Conservation (phyloP, 2,113 vertebrate species). For the Neogobius melanostomus region DNA sequence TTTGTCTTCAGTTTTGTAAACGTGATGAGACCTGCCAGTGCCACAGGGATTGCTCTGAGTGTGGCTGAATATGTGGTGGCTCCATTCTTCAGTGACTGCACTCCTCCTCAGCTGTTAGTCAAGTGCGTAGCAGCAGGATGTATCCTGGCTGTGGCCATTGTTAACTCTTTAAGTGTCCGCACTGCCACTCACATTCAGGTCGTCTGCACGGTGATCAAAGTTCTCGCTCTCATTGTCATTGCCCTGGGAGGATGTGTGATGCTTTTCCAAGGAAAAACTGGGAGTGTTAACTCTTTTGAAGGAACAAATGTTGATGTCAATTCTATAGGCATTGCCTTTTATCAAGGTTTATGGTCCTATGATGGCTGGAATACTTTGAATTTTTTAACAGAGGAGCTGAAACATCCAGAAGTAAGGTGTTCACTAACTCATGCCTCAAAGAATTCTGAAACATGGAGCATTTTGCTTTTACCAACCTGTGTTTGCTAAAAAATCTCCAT, state of each 20-base stretch:
- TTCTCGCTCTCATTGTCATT: slow-evolving; percentile 76
- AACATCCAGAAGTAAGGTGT: slow-evolving; percentile 77
- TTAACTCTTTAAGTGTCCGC: slow-evolving; percentile 81
- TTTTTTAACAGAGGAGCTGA: slow-evolving; percentile 82
- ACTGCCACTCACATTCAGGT: slow-evolving; percentile 76
- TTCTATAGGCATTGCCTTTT: slow-evolving; percentile 79
- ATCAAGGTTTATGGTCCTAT: slow-evolving; percentile 85
- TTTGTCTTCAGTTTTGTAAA: slow-evolving; percentile 76
- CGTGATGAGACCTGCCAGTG: slow-evolving; percentile 78
- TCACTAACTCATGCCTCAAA: not conserved
- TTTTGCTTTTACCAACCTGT: too few species aligned
- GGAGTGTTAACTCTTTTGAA: slow-evolving; percentile 76
- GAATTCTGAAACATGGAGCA: too few species aligned
- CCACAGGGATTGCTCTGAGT: slow-evolving; percentile 78
- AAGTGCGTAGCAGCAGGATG: slow-evolving; percentile 74
- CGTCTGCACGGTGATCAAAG: slow-evolving; percentile 72
- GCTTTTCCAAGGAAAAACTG: slow-evolving; percentile 69
- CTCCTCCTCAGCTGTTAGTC: slow-evolving; percentile 59
- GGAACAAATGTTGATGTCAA: slow-evolving; percentile 64
- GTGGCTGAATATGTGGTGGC: slow-evolving; percentile 79
- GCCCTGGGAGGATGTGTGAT: slow-evolving; percentile 72
- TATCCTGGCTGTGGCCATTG: slow-evolving; percentile 73
- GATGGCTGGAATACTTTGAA: slow-evolving; percentile 87
- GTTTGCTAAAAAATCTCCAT: too few species aligned
- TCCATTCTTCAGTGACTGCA: slow-evolving; percentile 77